phyloP scores from a whole-genome alignment of 2,113 vertebrate genomes.

The Pachypanchax playfairii region DNA sequence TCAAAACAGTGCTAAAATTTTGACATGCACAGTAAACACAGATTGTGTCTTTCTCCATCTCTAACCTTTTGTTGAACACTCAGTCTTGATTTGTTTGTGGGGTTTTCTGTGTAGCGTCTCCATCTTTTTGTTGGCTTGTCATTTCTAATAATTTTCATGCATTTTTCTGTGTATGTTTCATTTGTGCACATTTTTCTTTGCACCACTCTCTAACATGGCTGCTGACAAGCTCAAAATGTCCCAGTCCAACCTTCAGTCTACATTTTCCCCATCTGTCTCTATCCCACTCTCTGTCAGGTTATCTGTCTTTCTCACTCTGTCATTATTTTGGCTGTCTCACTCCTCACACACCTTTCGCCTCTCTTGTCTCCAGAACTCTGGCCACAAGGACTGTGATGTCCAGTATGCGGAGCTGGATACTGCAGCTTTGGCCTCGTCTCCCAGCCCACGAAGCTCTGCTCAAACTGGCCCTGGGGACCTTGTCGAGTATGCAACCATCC shows the following conservation, averaged over 20 bases:
- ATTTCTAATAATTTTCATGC: constrained; percentile 18
- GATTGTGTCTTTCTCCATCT: constrained; percentile 23
- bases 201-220: constrained; percentile 10
- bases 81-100: constrained; percentile 38
- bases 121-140: constrained; percentile 19
- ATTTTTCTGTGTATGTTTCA: constrained; percentile 14
- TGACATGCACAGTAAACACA: constrained; percentile 37
- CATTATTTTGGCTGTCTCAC: constrained; percentile 59
- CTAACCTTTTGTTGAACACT: constrained; percentile 22
- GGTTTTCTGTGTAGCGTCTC: constrained; percentile 25
- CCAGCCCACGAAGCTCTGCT: constrained; percentile 82
- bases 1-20: neutral
- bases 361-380: constrained; percentile 88
- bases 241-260: constrained; percentile 28
- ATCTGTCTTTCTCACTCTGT: constrained; percentile 30
- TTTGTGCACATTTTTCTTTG: constrained; percentile 41
- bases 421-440: constrained; percentile 86
- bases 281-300: constrained; percentile 11
- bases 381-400: constrained; percentile 87
- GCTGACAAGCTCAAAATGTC: constrained; percentile 36
- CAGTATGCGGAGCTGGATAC: constrained; percentile 94
- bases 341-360: constrained; percentile 80
- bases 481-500: constrained; percentile 96
- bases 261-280: constrained; percentile 28
- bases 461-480: constrained; percentile 87